A percentile compares a stretch with the other conserved stretches of the same genome.
These are phyloP conservation scores for Trichoplusia ni DNA, from an alignment of 1,140 invertebrate species.

Conservation along the genomic window DNA sequence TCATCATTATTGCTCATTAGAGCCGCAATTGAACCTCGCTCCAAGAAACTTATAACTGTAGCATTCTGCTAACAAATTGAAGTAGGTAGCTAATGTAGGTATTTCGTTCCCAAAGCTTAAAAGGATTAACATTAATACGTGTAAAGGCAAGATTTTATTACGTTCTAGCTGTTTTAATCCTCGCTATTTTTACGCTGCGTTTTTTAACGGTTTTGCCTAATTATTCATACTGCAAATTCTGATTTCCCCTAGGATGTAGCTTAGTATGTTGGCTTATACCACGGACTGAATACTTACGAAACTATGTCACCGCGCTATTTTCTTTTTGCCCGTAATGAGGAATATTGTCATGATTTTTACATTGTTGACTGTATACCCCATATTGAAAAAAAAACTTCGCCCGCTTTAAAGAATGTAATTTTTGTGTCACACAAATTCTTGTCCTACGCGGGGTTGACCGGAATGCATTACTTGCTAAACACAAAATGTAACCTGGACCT, in stretches of 20 bases:
- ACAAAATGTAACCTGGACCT: no score
- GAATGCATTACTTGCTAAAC: no score
- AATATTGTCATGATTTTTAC: neutral
- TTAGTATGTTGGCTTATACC: no score
- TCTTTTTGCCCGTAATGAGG: neutral
- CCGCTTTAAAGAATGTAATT: no score
- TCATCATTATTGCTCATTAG: conserved; percentile 67
- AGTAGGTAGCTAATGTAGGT: conserved; percentile 40
- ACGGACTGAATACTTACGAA: no score
- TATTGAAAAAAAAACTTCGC: neutral
- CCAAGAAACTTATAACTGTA: conserved; percentile 45
- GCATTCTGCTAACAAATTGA: conserved; percentile 56
- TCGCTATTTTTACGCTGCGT: neutral
- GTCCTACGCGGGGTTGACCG: no score
- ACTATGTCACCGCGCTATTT: neutral
- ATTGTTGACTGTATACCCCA: neutral
- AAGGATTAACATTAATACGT: conserved; percentile 1
- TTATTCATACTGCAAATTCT: neutral
- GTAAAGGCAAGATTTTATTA: neutral
- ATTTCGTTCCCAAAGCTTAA: neutral
- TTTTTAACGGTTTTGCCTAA: neutral
- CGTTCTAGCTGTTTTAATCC: neutral
- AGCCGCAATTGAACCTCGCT: conserved; percentile 60
- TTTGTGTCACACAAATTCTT: no score
- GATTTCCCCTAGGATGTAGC: neutral